A percentile compares a stretch with the other conserved stretches of the same genome.
Evolutionary conservation across 1,140 invertebrate genomes (phyloP).

Genomic region (Drosophila pruinosa): DNA sequence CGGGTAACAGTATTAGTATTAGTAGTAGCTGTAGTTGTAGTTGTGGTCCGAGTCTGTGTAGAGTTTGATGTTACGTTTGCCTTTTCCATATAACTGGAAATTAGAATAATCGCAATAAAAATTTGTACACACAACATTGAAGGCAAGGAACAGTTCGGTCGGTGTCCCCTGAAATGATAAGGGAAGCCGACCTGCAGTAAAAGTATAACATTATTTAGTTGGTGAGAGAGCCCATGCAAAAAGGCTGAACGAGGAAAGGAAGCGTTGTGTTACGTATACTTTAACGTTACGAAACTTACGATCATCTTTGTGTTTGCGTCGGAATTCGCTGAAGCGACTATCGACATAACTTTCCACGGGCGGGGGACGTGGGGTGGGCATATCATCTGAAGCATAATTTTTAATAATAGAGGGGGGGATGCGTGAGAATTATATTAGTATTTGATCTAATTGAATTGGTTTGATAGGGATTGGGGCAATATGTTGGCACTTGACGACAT

Average conservation of each 20-base stretch:
- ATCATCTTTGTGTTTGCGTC: constrained; percentile 82
- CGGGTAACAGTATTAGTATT: constrained; percentile 13
- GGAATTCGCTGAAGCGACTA: constrained; percentile 81
- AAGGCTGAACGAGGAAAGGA: constrained; percentile 12
- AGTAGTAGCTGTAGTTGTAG: constrained; percentile 39
- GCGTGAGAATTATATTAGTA: constrained; percentile 15
- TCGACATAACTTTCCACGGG: constrained; percentile 78
- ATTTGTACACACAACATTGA: constrained; percentile 74
- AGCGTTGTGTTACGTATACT: constrained; percentile 1
- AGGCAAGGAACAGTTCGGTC: constrained; percentile 59
- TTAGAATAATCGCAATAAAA: constrained; percentile 70
- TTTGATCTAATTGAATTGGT: background rate
- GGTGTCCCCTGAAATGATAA: constrained; percentile 11
- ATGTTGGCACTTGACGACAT: constrained; percentile 62
- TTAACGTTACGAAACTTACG: constrained; percentile 66
- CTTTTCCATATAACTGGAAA: constrained; percentile 73
- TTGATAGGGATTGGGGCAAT: background rate
- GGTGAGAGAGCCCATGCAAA: constrained; percentile 52
- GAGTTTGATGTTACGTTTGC: constrained; percentile 58
- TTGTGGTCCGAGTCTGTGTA: constrained; percentile 43
- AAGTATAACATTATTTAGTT: constrained; percentile 1
- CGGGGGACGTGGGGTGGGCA: constrained; percentile 77
- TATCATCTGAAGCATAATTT: constrained; percentile 66
- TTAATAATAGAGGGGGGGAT: background rate
- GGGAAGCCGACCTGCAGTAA: constrained; percentile 33